These are phyloP conservation scores for Mirounga angustirostris DNA, from an alignment of 2,113 vertebrate species.

Conservation along the genomic window DNA sequence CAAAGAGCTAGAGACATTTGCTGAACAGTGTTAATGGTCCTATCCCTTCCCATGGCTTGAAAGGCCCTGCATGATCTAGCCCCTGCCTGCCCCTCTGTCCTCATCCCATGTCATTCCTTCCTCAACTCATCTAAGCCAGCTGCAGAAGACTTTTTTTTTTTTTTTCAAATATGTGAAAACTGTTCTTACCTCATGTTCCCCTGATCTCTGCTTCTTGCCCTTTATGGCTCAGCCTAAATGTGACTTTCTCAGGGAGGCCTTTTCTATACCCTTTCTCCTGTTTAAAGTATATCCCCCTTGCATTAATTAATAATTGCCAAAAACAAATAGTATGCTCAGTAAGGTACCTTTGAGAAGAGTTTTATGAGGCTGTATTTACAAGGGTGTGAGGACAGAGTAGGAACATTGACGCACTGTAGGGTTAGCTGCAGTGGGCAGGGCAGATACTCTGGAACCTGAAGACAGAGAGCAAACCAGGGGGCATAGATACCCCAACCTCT, in stretches of 20 bases:
- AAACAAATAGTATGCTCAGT: background rate
- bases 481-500: background rate
- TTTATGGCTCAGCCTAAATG: background rate
- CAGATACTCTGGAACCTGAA: background rate
- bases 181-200: background rate
- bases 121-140: background rate
- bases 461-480: background rate
- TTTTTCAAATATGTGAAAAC: background rate
- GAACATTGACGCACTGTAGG: background rate
- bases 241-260: background rate
- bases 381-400: background rate
- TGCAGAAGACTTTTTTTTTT: background rate
- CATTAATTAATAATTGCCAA: background rate
- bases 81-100: background rate
- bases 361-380: background rate
- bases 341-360: background rate
- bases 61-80: background rate
- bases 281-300: background rate
- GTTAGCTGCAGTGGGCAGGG: background rate
- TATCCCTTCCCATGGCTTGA: background rate
- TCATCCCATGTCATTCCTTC: background rate
- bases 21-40: rapidly evolving
- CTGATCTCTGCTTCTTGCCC: background rate
- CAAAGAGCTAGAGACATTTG: background rate
- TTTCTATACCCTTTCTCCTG: background rate